Base-by-base conservation (phyloP, 1,140 invertebrate genomes). In the Psix sp. region DNA sequence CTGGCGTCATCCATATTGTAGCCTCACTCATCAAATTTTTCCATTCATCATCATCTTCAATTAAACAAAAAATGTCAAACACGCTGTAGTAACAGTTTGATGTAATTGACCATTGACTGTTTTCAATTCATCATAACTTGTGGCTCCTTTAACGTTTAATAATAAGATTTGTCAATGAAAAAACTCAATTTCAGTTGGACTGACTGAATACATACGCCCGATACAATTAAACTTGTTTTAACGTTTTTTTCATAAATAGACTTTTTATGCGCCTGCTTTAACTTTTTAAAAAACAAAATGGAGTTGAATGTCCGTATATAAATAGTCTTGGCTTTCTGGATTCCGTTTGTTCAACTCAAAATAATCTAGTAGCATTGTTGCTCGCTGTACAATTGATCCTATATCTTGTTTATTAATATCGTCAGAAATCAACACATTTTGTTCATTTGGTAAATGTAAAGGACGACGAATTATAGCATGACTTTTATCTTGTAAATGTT, bases 21-120 rank as follows among this genome's bases (percentile, higher is more conserved):
- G 43, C 57, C 18, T 62, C 57, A 4, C 39, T 5, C 31, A 49
- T 49, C 1, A 45, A 0, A 10, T 16, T 10, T 13, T 21, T 49
- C 57, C 35, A 62, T 31, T 62, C 57, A 13, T 39, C 18, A 35
- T 51, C 43, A 42, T 62, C 24, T 33, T 62, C 43, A 16, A 62
- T 49, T 0, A 62, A 14, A 24, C 38, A 18, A 6, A 65, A 24
- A 4, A n/a, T n/a, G 36, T 24, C 15, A 42, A 54, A 54, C 38
- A 54, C 15, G 46, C 18, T 3, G 33, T 5, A 3, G 33, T 24
- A 33, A 31, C 31, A 2, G 46, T 36, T 36, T 35, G 4, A 13
- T 51, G 33, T 0, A 39, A 5, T 14, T 36, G 24, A 2, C 18
- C 35, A 39, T 49, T 49, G n/a, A n/a, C 57, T 13, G 6, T 49